Conservation (phyloP, 2,888 invertebrate genomes). For the Chaetogeoica ovagalla region DNA sequence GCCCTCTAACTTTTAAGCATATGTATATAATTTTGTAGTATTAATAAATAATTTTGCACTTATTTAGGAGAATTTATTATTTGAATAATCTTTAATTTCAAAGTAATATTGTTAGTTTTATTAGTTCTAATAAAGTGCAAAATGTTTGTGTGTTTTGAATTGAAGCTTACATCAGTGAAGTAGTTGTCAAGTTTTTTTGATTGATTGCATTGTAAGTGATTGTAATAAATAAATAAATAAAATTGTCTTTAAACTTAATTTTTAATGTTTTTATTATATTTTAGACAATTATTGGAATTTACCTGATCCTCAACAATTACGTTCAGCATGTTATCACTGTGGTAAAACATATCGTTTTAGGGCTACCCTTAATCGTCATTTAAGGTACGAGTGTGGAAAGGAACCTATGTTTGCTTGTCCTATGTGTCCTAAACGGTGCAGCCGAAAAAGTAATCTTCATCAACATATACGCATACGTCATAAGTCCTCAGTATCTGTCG, state of each 20-base stretch:
- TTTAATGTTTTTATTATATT: conserved; percentile 27
- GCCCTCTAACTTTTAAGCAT: conserved; percentile 2
- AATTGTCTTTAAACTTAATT: background rate
- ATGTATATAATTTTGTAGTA: conserved; percentile 22
- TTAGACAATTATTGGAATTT: conserved; percentile 49
- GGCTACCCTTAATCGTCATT: conserved; percentile 65
- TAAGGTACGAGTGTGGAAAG: conserved; percentile 62
- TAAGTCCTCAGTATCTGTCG: conserved; percentile 36
- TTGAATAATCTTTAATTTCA: background rate
- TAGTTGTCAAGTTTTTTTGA: conserved; percentile 46
- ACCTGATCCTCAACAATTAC: conserved; percentile 49
- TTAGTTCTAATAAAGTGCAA: conserved; percentile 42
- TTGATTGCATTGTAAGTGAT: conserved; percentile 46
- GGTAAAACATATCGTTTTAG: conserved; percentile 63
- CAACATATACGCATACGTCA: conserved; percentile 50
- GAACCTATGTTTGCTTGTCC: conserved; percentile 73
- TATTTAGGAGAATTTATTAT: conserved; percentile 10
- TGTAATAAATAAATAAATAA: conserved; percentile 4
- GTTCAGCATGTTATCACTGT: conserved; percentile 56
- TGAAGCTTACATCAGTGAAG: conserved; percentile 46
- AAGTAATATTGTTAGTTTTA: conserved; percentile 12
- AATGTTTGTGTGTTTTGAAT: conserved; percentile 42
- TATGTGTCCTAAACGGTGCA: conserved; percentile 55
- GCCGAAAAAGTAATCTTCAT: conserved; percentile 55
- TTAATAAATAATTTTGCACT: conserved; percentile 38